Evolutionary conservation across 2,888 invertebrate species (phyloP).

Genomic region (Acanthoscelides obtectus): DNA sequence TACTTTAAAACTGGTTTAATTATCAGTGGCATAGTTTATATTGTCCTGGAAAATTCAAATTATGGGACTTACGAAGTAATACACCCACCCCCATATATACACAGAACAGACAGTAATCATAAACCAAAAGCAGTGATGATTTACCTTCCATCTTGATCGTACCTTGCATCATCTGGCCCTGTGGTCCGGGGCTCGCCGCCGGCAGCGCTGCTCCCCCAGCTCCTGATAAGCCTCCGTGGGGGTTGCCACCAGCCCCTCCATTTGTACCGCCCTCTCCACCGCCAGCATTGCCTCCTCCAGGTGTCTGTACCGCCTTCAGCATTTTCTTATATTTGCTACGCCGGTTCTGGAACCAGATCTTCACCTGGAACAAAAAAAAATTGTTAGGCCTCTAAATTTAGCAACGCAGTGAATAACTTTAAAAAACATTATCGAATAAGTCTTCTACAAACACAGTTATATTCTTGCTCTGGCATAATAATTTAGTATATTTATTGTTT

Average conservation of each 20-base stretch:
- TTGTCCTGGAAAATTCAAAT: no score
- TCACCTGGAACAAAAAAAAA: slow-evolving; percentile 63
- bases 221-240: slow-evolving; percentile 47
- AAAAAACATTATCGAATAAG: no score
- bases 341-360: slow-evolving; percentile 99
- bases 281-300: slow-evolving; percentile 58
- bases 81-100: no score
- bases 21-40: no score
- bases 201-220: slow-evolving; percentile 42
- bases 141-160: slow-evolving; percentile 40
- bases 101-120: not conserved
- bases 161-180: slow-evolving; percentile 59
- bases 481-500: no score
- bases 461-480: no score
- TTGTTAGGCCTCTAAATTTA: no score
- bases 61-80: no score
- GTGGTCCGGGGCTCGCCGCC: slow-evolving; percentile 51
- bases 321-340: slow-evolving; percentile 98
- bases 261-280: slow-evolving; percentile 47
- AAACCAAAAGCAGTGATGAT: not conserved
- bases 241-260: slow-evolving; percentile 42
- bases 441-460: no score
- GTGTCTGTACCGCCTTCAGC: slow-evolving; percentile 93
- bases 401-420: no score
- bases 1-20: no score